A percentile compares a stretch with the other conserved stretches of the same genome.
Evolutionary conservation across 2,797 vertebrate species (phyloP).

Genomic region (Microctenopoma stevenorrisi): DNA sequence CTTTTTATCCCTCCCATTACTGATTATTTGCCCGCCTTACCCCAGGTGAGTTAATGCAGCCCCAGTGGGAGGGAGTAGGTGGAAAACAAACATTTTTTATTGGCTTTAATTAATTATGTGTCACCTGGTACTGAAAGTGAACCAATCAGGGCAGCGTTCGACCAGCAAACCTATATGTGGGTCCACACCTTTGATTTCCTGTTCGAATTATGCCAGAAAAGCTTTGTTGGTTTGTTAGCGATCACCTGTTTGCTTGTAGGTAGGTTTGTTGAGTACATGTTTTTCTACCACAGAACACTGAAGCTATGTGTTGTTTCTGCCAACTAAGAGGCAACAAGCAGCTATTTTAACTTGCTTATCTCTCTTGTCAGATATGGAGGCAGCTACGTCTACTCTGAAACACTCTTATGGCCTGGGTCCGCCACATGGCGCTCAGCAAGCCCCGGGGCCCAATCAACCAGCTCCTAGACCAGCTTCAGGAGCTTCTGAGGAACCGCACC

Average conservation of each 20-base stretch:
- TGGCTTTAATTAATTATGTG: constrained; percentile 56
- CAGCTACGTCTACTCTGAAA: constrained; percentile 56
- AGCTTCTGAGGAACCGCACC: constrained; percentile 63
- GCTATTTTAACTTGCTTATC: not conserved
- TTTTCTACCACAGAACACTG: not conserved
- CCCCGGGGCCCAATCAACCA: constrained; percentile 31
- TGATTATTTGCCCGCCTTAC: not conserved
- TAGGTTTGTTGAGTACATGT: not conserved
- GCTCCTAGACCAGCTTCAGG: constrained; percentile 39
- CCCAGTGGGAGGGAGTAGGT: constrained; percentile 16
- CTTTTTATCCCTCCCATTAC: constrained; percentile 1
- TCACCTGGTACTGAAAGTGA: constrained; percentile 51
- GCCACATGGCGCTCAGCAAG: constrained; percentile 34
- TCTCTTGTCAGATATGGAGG: constrained; percentile 59
- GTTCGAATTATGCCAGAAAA: constrained; percentile 27
- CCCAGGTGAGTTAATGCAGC: constrained; percentile 36
- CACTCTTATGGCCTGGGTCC: constrained; percentile 43
- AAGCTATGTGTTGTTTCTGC: not conserved
- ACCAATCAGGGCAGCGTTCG: constrained; percentile 57
- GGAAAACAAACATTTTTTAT: constrained; percentile 21
- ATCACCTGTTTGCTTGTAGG: constrained; percentile 34
- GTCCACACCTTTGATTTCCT: constrained; percentile 34
- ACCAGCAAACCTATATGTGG: not conserved
- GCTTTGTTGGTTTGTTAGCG: constrained; percentile 4
- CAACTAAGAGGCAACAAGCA: not conserved